A percentile compares a stretch with the other conserved stretches of the same genome.
phyloP scores from a whole-genome alignment of 1,140 invertebrate species.

The Trachymyrmex cornetzi region DNA sequence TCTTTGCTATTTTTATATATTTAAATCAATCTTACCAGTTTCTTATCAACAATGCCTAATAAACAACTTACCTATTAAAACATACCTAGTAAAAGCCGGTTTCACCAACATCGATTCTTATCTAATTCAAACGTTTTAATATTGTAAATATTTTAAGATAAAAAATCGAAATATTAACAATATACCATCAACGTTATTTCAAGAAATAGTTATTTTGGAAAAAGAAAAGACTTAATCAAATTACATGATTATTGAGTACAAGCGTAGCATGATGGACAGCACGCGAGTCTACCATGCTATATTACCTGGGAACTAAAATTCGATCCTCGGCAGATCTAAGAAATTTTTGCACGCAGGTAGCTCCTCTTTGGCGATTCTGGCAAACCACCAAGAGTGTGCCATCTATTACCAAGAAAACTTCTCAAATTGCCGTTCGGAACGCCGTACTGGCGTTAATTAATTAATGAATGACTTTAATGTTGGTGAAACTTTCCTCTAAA shows the following conservation, averaged over 20 bases:
- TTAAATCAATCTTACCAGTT: not conserved
- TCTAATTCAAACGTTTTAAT: not conserved
- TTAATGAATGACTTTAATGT: not conserved
- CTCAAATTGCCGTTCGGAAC: no score
- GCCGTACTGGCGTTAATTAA: no score
- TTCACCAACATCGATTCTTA: conserved; percentile 38
- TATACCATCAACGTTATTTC: not conserved
- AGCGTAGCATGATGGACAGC: no score
- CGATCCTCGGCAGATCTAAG: no score
- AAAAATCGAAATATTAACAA: not conserved
- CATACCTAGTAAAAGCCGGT: conserved; percentile 13
- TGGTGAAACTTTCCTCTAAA: conserved; percentile 34
- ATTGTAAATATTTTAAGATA: conserved; percentile 11
- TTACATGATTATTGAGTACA: no score
- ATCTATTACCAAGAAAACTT: no score
- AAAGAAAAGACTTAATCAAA: not conserved
- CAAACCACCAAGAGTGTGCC: no score
- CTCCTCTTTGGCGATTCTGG: no score
- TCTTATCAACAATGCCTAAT: not conserved
- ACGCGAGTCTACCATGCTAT: no score
- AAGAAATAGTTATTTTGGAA: not conserved
- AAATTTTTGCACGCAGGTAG: no score
- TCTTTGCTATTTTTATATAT: not conserved
- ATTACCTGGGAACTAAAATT: no score
- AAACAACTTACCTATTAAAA: conserved; percentile 26